A percentile compares a stretch with the other conserved stretches of the same genome.
Evolutionary conservation across 2,797 vertebrate species (phyloP).

Genomic region (Alosa sapidissima): DNA sequence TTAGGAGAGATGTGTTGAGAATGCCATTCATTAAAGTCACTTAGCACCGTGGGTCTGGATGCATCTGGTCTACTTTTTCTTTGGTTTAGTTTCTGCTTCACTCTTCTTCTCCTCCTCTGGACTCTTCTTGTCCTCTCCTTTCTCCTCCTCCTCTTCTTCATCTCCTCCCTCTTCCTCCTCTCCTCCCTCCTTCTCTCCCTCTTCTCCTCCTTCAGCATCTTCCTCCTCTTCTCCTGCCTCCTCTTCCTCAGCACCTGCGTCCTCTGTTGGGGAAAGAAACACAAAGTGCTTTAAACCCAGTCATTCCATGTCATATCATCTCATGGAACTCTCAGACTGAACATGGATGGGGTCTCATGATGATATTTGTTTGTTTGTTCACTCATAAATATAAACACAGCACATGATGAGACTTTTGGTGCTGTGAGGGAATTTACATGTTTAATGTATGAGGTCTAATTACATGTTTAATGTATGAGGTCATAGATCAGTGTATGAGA

Average conservation of each 20-base stretch:
- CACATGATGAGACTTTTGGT: no score
- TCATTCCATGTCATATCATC: no score
- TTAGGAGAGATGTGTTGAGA: no score
- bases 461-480: no score
- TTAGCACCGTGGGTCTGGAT: slow-evolving; percentile 28
- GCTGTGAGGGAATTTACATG: no score
- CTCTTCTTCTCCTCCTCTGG: slow-evolving; percentile 40
- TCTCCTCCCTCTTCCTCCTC: slow-evolving; percentile 47
- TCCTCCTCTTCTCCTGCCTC: slow-evolving; percentile 54
- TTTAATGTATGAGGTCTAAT: no score
- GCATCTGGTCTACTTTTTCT: slow-evolving; percentile 28
- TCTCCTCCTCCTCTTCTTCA: slow-evolving; percentile 50
- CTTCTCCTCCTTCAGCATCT: slow-evolving; percentile 46
- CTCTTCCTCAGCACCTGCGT: slow-evolving; percentile 68
- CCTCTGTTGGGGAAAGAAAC: not conserved
- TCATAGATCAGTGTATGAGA: no score
- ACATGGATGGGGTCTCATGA: no score
- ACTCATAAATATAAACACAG: no score
- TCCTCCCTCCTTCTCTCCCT: slow-evolving; percentile 50
- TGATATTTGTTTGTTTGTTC: no score
- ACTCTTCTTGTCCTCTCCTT: slow-evolving; percentile 42
- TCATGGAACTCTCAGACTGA: no score
- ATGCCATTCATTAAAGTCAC: not conserved
- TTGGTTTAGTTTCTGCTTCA: slow-evolving; percentile 24
- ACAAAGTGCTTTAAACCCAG: no score